Percentiles rank a stretch among this genome's conserved stretches.
These are phyloP conservation scores for Cassiopea andromeda DNA, from an alignment of 30 jellyfish, hydroid and myxozoan genomes.

Conservation along the genomic window DNA sequence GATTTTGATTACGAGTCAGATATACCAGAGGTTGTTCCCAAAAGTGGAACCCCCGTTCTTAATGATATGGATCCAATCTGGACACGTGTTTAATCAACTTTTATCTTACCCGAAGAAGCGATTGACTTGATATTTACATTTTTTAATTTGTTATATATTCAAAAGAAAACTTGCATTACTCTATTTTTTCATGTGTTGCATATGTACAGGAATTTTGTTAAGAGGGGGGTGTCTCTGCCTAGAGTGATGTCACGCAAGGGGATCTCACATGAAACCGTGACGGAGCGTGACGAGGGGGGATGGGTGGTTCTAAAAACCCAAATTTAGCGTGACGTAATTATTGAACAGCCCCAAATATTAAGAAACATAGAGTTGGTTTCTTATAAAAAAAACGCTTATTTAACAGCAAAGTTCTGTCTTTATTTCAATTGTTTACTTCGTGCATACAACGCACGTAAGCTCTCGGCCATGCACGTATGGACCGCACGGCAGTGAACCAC, in stretches of 20 bases:
- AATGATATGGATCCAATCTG: constrained; percentile 50
- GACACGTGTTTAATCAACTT: constrained; percentile 41
- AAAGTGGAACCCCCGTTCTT: constrained; percentile 34
- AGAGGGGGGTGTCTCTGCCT: constrained; percentile 20
- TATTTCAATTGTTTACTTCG: constrained; percentile 1
- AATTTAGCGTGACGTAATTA: constrained; percentile 19
- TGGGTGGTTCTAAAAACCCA: constrained; percentile 40
- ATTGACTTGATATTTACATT: constrained; percentile 42
- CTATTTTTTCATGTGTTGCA: constrained; percentile 26
- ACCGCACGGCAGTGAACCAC: constrained; percentile 64
- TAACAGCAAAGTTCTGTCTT: background rate
- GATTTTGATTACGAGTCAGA: constrained; percentile 67
- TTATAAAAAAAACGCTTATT: too few species aligned
- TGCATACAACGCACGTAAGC: constrained; percentile 65
- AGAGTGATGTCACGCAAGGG: constrained; percentile 27
- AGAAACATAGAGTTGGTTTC: too few species aligned
- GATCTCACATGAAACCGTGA: constrained; percentile 21
- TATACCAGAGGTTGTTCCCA: constrained; percentile 59
- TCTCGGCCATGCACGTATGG: constrained; percentile 52
- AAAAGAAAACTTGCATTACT: constrained; percentile 48
- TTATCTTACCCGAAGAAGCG: constrained; percentile 33
- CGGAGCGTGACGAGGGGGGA: constrained; percentile 21
- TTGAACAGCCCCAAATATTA: background rate
- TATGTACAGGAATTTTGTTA: constrained; percentile 26
- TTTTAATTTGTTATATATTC: constrained; percentile 41